These are phyloP conservation scores for Musca vetustissima DNA, from an alignment of 1,140 invertebrate species.

Conservation along the genomic window DNA sequence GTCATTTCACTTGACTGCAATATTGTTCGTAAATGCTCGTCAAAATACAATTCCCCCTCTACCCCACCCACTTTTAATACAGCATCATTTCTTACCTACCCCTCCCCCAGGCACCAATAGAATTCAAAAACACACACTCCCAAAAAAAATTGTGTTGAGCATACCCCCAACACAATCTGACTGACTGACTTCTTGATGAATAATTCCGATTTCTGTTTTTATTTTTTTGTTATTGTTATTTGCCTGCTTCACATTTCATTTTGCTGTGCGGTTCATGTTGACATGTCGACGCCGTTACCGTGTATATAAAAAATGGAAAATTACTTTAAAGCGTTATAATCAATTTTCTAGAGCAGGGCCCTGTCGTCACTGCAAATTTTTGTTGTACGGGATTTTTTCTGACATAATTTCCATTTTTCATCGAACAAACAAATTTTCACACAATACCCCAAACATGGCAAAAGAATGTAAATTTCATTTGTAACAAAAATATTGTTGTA, in stretches of 20 bases:
- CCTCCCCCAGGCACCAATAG: too few relatives aligned
- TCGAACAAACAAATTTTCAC: slow-evolving; percentile 9
- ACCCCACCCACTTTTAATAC: not conserved
- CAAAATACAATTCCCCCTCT: not conserved
- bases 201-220: not conserved
- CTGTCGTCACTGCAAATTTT: too few relatives aligned
- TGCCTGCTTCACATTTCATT: not conserved
- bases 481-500: too few relatives aligned
- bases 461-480: slow-evolving; percentile 17
- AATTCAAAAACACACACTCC: not conserved
- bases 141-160: not conserved
- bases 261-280: not conserved
- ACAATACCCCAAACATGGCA: not conserved
- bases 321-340: slow-evolving; percentile 56
- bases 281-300: slow-evolving; percentile 1
- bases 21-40: not conserved
- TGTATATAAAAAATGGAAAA: slow-evolving; percentile 50
- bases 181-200: slow-evolving; percentile 15
- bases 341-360: slow-evolving; percentile 44
- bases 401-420: slow-evolving; percentile 57
- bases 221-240: not conserved
- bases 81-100: too few relatives aligned
- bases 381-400: slow-evolving; percentile 34
- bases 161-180: not conserved
- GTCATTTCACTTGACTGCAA: slow-evolving; percentile 50